These are phyloP conservation scores for Ophion ventricosus DNA, from an alignment of 2,888 invertebrate genomes.

Conservation along the genomic window DNA sequence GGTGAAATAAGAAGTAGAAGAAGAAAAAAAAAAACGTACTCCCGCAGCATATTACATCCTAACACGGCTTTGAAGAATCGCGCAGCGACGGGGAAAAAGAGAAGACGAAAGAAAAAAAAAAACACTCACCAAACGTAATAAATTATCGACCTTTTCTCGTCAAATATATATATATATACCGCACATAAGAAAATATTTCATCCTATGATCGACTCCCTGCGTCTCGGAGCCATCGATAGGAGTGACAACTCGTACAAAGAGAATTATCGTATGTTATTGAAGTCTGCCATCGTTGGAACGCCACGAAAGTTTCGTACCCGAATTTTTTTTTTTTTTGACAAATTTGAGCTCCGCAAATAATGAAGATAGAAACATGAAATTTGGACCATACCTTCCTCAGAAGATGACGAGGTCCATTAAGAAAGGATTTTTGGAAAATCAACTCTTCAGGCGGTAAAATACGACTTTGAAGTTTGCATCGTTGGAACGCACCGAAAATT, in stretches of 20 bases:
- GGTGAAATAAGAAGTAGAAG: too few relatives aligned
- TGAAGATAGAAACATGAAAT: too few relatives aligned
- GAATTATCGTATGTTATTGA: not conserved
- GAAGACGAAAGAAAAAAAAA: not conserved
- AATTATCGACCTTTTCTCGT: not conserved
- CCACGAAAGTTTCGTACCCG: too few relatives aligned
- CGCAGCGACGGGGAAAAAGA: not conserved
- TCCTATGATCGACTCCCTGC: not conserved
- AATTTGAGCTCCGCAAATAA: too few relatives aligned
- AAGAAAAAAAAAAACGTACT: conserved; percentile 1
- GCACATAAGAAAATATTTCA: not conserved
- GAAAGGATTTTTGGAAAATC: too few relatives aligned
- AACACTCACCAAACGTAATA: not conserved
- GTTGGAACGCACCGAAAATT: too few relatives aligned
- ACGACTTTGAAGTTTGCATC: too few relatives aligned
- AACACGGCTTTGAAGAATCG: not conserved
- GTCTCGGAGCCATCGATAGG: not conserved
- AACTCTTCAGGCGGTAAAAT: too few relatives aligned
- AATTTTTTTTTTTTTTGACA: too few relatives aligned
- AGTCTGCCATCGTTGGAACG: too few relatives aligned
- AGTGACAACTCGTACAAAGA: not conserved
- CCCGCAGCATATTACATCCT: not conserved
- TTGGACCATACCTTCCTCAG: too few relatives aligned
- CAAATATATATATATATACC: not conserved
- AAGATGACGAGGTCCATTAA: too few relatives aligned